Evolutionary conservation across 2,888 invertebrate species (phyloP).

Genomic region (Ectemnius lituratus): DNA sequence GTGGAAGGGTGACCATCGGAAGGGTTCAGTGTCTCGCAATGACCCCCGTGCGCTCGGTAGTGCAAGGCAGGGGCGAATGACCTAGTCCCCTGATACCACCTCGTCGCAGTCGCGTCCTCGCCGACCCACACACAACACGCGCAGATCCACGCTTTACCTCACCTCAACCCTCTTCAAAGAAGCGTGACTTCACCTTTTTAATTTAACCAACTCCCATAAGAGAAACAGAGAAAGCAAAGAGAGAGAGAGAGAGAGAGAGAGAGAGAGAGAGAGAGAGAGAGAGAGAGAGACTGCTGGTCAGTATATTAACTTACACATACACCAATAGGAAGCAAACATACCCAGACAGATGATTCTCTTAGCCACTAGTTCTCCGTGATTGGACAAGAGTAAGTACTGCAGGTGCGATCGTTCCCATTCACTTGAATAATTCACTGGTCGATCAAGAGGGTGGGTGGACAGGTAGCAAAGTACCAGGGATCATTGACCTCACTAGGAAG

Average conservation of each 20-base stretch:
- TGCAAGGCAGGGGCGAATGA: constrained; percentile 72
- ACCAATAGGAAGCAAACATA: too few relatives aligned
- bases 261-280: too few relatives aligned
- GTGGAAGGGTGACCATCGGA: constrained; percentile 62
- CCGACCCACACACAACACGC: background rate
- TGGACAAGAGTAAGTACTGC: constrained; percentile 5
- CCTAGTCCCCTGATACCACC: constrained; percentile 66
- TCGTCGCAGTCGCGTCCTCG: background rate
- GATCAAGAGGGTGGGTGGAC: constrained; percentile 12
- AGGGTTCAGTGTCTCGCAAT: constrained; percentile 74
- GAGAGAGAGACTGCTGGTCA: too few relatives aligned
- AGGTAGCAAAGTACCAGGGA: constrained; percentile 42
- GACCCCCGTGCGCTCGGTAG: constrained; percentile 66
- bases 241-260: too few relatives aligned
- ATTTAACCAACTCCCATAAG: too few relatives aligned
- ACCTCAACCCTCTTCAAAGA: too few relatives aligned
- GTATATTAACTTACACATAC: too few relatives aligned
- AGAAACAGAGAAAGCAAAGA: too few relatives aligned
- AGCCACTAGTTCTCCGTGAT: too few relatives aligned
- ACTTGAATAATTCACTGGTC: background rate
- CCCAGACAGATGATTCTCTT: too few relatives aligned
- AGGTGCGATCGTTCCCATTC: constrained; percentile 40
- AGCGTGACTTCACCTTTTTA: too few relatives aligned
- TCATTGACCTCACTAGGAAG: constrained; percentile 62
- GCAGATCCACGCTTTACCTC: too few relatives aligned